These are phyloP conservation scores for Rhabdomys pumilio DNA, from an alignment of 2,797 vertebrate species.

Conservation along the genomic window DNA sequence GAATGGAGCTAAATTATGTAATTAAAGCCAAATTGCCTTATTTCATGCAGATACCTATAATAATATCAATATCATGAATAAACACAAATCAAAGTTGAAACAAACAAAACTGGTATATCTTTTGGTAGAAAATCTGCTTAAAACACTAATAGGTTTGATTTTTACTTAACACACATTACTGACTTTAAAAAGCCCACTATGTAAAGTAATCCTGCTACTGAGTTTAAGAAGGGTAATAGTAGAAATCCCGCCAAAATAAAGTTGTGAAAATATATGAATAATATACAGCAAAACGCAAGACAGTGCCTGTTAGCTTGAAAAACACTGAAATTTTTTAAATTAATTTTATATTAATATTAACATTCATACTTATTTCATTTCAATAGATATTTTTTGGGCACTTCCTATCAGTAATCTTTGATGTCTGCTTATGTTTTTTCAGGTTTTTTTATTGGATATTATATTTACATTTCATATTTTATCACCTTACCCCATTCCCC, in stretches of 20 bases:
- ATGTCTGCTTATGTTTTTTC: not conserved
- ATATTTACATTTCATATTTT: too few species aligned
- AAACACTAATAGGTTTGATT: not conserved
- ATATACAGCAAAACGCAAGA: not conserved
- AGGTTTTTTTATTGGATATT: too few species aligned
- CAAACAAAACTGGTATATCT: conserved; percentile 19
- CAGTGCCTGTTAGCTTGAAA: conserved; percentile 30
- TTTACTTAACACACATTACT: conserved; percentile 51
- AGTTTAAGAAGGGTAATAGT: conserved; percentile 50
- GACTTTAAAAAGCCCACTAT: not conserved
- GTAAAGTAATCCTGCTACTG: conserved; percentile 25
- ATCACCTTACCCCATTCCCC: too few species aligned
- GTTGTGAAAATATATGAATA: conserved; percentile 46
- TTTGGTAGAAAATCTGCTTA: conserved; percentile 50
- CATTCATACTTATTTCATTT: not conserved
- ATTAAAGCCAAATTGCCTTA: conserved; percentile 26
- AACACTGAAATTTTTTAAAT: not conserved
- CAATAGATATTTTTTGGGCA: conserved; percentile 15
- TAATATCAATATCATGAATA: conserved; percentile 15
- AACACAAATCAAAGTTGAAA: conserved; percentile 21
- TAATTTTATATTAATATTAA: not conserved
- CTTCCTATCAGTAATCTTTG: not conserved
- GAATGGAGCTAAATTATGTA: conserved; percentile 10
- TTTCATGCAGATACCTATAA: not conserved
- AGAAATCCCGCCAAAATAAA: conserved; percentile 24